phyloP scores from a whole-genome alignment of 2,113 vertebrate species.

The Ammodytes marinus region DNA sequence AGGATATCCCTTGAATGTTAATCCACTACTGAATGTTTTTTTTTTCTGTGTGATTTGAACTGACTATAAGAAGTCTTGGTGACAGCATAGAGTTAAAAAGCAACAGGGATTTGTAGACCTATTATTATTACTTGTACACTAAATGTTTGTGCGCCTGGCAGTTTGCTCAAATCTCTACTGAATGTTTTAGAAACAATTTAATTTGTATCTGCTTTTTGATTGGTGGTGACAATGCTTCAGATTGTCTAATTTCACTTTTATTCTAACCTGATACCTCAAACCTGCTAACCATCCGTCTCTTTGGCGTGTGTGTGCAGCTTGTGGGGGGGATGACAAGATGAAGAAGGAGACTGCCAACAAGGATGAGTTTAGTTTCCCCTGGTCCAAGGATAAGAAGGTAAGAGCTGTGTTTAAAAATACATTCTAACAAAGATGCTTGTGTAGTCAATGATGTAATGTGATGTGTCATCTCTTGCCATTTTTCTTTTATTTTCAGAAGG shows the following conservation, averaged over 20 bases:
- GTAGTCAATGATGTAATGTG: neutral
- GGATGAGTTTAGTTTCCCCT: conserved; percentile 68
- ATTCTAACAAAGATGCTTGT: neutral
- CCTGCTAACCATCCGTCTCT: neutral
- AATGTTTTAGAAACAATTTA: neutral
- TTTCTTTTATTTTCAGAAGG: conserved; percentile 12
- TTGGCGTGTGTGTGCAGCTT: conserved; percentile 50
- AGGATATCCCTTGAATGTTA: neutral
- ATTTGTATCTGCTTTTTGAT: too few species aligned
- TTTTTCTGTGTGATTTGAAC: neutral
- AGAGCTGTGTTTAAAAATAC: neutral
- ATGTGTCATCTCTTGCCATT: neutral
- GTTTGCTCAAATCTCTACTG: too few species aligned
- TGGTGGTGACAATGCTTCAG: neutral
- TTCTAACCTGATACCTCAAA: neutral
- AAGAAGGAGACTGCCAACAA: conserved; percentile 61
- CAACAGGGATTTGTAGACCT: neutral
- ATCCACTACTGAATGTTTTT: neutral
- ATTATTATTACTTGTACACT: too few species aligned
- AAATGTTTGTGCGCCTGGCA: neutral
- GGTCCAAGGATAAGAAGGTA: conserved; percentile 57
- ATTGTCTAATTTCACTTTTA: too few species aligned
- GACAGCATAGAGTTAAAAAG: neutral
- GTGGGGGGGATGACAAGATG: conserved; percentile 21
- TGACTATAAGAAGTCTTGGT: neutral